Base-by-base conservation (phyloP, 2,113 vertebrate genomes). In the Xiphophorus couchianus region DNA sequence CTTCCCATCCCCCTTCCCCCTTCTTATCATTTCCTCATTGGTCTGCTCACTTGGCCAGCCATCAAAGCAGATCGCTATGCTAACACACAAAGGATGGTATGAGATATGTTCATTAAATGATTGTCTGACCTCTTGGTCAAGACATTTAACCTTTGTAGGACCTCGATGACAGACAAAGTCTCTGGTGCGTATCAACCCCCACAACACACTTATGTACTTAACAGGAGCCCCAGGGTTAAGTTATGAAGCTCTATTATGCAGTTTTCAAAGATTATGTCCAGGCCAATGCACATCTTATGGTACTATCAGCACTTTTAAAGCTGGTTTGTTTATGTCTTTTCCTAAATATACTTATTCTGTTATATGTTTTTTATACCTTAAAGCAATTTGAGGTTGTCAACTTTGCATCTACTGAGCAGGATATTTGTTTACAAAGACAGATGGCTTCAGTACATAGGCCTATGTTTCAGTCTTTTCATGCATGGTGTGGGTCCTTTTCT, bases 1-100 rank as follows among this genome's bases (percentile, higher is more conserved):
- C 67, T 15, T 7, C 62, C 62, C 28, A 2, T 30, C 66, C 39
- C 65, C 39, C 25, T n/a, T 69, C 70, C 84, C 86, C 13, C 82
- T 64, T 83, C 78, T 76, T 83, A 74, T 80, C 76, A 62, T 78
- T 74, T 76, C 83, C 79, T 91, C 79, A 83, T 89, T 88, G 85
- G 84, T 88, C 81, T 85, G 86, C 86, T 86, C 86, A 86, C 79
- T 90, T 84, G 85, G 72, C 73, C 71, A 74, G 79, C 82, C 77
- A 88, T 90, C 89, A 89, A 72, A 74, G 75, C 69, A 5, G 13
- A 88, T 88, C 71, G 70, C 81, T 39, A 42, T 14, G 80, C 82
- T 70, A 54, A 68, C 74, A 22, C 48, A 70, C 73, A 82, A 62
- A n/a, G 51, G 74, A 83, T 25, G 44, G 66, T 44, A 68, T 63